These are phyloP conservation scores for Calcarius ornatus DNA, from an alignment of 2,113 vertebrate genomes.

Conservation along the genomic window DNA sequence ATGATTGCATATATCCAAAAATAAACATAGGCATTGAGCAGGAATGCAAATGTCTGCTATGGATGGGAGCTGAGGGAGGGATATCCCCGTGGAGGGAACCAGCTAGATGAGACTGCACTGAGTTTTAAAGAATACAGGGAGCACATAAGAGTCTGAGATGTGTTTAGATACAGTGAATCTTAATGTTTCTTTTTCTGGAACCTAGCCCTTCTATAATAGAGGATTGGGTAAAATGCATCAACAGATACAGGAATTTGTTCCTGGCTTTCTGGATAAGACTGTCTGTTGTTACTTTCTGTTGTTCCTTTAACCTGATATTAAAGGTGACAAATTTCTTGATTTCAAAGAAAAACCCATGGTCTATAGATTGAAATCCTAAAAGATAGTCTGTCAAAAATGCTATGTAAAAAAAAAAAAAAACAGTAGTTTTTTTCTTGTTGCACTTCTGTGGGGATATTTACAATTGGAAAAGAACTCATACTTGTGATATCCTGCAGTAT, in stretches of 20 bases:
- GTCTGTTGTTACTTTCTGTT: background rate
- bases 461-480: background rate
- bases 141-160: background rate
- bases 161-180: background rate
- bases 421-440: background rate
- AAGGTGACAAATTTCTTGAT: background rate
- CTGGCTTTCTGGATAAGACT: background rate
- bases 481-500: background rate
- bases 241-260: background rate
- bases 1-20: background rate
- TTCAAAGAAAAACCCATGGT: background rate
- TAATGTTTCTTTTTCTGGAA: background rate
- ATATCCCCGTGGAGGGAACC: background rate
- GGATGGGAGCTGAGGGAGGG: background rate
- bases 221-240: background rate
- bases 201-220: background rate
- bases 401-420: rapidly evolving
- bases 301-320: background rate
- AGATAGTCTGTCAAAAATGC: background rate
- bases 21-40: background rate
- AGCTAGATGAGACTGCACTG: background rate
- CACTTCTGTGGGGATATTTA: background rate
- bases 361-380: background rate
- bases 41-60: background rate
- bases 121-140: background rate